Percentiles rank a stretch among this genome's conserved stretches.
Conservation (phyloP, 2,888 invertebrate species). For the Notodonta ziczac region DNA sequence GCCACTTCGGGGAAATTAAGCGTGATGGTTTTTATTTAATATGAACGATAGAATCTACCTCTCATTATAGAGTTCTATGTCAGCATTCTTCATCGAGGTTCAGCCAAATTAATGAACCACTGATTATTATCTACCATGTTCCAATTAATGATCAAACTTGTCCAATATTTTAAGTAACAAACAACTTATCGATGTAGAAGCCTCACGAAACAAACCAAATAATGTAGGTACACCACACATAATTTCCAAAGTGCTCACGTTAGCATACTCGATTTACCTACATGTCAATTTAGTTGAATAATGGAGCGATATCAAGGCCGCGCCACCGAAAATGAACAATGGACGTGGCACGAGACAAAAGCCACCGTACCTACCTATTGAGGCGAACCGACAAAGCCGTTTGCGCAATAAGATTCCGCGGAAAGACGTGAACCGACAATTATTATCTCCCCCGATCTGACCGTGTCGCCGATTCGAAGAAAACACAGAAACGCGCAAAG, state of each 20-base stretch:
- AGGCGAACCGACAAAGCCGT: constrained; percentile 80
- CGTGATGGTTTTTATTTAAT: no score
- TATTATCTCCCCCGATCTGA: constrained; percentile 77
- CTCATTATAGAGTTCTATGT: no score
- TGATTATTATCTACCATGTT: no score
- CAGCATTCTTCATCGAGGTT: no score
- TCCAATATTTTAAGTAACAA: background rate
- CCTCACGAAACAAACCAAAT: background rate
- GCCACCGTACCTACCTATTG: constrained; percentile 68
- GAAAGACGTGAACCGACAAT: constrained; percentile 82
- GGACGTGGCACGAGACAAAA: constrained; percentile 80
- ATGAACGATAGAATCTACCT: no score
- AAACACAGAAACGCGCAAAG: constrained; percentile 38
- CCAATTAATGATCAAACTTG: background rate
- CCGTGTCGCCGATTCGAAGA: constrained; percentile 73
- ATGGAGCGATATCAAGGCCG: constrained; percentile 75
- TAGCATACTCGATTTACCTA: constrained; percentile 42
- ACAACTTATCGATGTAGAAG: background rate
- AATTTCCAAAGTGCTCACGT: background rate
- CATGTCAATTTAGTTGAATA: constrained; percentile 65
- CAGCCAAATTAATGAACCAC: no score
- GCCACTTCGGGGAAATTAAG: no score
- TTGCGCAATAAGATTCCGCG: constrained; percentile 82
- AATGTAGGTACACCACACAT: background rate
- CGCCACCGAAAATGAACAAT: constrained; percentile 76